A percentile compares a stretch with the other conserved stretches of the same genome.
Evolutionary conservation across 1,140 invertebrate species (phyloP).

Genomic region (Samia ricini): DNA sequence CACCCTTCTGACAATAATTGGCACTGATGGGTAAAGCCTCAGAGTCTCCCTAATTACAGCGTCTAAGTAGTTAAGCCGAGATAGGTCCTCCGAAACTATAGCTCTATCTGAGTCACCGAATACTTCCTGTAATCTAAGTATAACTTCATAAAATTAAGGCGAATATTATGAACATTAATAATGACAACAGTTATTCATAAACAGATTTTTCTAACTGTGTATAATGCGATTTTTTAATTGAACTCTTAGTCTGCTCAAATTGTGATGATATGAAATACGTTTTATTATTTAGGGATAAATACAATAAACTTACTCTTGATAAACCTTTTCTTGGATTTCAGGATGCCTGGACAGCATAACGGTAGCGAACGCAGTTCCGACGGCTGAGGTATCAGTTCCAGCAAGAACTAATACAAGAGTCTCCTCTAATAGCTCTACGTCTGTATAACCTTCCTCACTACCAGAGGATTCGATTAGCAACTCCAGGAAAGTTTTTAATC

Average conservation of each 20-base stretch:
- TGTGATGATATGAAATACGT: too few relatives aligned
- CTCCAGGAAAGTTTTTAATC: constrained; percentile 16
- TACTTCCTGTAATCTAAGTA: constrained; percentile 30
- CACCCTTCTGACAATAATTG: constrained; percentile 71
- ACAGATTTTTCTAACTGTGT: too few relatives aligned
- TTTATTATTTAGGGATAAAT: too few relatives aligned
- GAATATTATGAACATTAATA: too few relatives aligned
- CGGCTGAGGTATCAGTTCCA: constrained; percentile 34
- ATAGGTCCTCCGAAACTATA: constrained; percentile 72
- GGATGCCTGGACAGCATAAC: constrained; percentile 27
- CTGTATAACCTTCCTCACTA: constrained; percentile 6
- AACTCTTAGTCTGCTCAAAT: too few relatives aligned
- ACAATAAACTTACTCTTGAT: constrained; percentile 26
- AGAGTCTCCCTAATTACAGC: constrained; percentile 81
- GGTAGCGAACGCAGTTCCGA: constrained; percentile 19
- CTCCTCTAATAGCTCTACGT: constrained; percentile 33
- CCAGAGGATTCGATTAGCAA: constrained; percentile 14
- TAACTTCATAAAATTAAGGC: neutral
- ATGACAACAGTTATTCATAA: too few relatives aligned
- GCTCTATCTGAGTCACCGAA: constrained; percentile 28
- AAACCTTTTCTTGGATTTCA: constrained; percentile 27
- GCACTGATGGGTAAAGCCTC: constrained; percentile 80
- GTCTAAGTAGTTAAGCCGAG: constrained; percentile 80
- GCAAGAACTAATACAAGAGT: constrained; percentile 31
- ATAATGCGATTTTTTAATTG: too few relatives aligned